A percentile compares a stretch with the other conserved stretches of the same genome.
phyloP scores from a whole-genome alignment of 2,113 vertebrate genomes.

The Cricetomys ansorgei region DNA sequence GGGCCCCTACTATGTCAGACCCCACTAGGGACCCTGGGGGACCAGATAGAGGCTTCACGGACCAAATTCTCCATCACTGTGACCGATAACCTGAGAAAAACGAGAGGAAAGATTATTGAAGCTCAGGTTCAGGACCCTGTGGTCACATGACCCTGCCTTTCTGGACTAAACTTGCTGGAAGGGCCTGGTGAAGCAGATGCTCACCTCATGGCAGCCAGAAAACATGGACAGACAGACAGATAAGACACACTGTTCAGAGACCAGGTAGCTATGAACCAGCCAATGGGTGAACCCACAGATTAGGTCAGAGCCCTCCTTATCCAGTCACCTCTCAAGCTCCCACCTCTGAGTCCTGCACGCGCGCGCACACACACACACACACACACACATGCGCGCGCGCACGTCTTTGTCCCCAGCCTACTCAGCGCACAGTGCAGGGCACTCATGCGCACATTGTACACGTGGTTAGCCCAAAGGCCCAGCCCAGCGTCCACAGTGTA shows the following conservation, averaged over 20 bases:
- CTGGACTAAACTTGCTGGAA: background rate
- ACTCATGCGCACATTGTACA: background rate
- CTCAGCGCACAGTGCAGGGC: background rate
- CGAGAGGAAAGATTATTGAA: background rate
- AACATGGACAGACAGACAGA: background rate
- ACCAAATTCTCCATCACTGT: background rate
- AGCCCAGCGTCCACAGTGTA: background rate
- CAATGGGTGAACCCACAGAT: background rate
- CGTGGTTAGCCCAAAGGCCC: background rate
- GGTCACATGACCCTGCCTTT: background rate
- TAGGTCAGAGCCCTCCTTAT: background rate
- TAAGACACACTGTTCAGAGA: background rate
- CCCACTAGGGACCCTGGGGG: background rate
- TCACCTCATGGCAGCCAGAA: background rate
- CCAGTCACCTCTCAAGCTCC: background rate
- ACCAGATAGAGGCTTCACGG: background rate
- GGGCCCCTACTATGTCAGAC: background rate
- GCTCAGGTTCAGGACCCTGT: background rate
- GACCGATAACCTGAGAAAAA: background rate
- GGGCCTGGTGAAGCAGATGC: too few species aligned
- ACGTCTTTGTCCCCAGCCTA: too few species aligned
- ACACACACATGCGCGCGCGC: too few species aligned
- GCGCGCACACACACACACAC: too few species aligned
- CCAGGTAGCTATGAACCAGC: background rate
- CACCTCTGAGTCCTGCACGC: background rate